Conservation (phyloP, 2,888 invertebrate genomes). For the Desoria tigrina region DNA sequence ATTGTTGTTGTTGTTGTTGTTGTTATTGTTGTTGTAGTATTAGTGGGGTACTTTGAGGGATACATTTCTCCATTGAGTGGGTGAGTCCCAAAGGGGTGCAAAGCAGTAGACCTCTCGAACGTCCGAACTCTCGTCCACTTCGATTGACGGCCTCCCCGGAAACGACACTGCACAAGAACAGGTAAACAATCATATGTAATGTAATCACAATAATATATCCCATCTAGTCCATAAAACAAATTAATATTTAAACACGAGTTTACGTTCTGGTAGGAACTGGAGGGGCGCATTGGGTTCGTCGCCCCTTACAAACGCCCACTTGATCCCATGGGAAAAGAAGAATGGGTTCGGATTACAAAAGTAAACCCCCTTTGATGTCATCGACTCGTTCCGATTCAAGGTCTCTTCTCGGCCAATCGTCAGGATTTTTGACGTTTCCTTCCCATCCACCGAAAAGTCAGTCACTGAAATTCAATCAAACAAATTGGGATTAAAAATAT, state of each 20-base stretch:
- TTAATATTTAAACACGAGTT: not conserved
- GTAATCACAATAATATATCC: not conserved
- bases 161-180: conserved; percentile 24
- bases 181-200: too few relatives aligned
- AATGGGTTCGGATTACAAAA: conserved; percentile 46
- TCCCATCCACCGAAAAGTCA: conserved; percentile 23
- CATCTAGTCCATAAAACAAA: not conserved
- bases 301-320: conserved; percentile 39
- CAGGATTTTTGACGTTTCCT: conserved; percentile 28
- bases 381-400: conserved; percentile 5
- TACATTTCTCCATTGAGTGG: conserved; percentile 43
- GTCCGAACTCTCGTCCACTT: conserved; percentile 27
- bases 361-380: conserved; percentile 25
- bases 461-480: conserved; percentile 24
- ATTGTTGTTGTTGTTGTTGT: too few relatives aligned
- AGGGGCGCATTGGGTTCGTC: conserved; percentile 26
- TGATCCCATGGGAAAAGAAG: conserved; percentile 49
- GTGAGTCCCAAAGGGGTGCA: conserved; percentile 49
- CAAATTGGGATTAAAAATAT: not conserved
- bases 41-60: too few relatives aligned
- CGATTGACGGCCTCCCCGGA: conserved; percentile 32
- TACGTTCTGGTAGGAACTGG: conserved; percentile 36
- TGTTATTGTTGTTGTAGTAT: too few relatives aligned
- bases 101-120: conserved; percentile 40
- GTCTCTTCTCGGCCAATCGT: conserved; percentile 32